Evolutionary conservation across 2,113 vertebrate species (phyloP), one percentile per base, ranked within the genome.

Genomic region (Campylorhamphus procurvoides): DNA sequence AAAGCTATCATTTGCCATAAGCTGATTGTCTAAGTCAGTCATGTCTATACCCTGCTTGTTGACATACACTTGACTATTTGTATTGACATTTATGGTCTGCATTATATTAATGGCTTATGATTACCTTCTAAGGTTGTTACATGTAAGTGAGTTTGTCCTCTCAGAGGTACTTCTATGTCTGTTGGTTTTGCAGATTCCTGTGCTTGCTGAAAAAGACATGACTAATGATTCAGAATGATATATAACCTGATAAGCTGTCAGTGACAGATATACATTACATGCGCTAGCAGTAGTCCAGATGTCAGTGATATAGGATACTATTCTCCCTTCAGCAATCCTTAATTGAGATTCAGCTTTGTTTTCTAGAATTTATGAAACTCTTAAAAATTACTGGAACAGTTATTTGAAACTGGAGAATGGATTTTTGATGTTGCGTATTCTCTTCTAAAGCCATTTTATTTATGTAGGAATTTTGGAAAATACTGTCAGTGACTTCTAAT

Each of bases 221-320:
- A 94, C 80, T 97, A 97, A 98, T 97, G 93, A 94, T 77, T 92
- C 35, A 92, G 91, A 94, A 94, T 96, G 96, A 95, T 96, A 87
- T 97, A 97, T 93, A 88, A 84, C 74, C 74, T 75, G 94, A 95
- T 95, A 97, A 97, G 55, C 94, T 97, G 91, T 94, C 96, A 95
- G 94, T 91, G 96, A 96, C 94, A 94, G 93, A 97, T 94, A 96
- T 23, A 49, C 56, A 59, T 95, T 87, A 50, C 69, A 94, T 46
- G 46, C 5, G 7, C 73, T 80, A 97, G 77, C 80, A 83, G 71
- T 72, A 87, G 76, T 92, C 93, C 95, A 96, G 96, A 96, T 97
- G 79, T 88, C 93, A 62, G 83, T 92, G 95, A 90, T 86, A 93
- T 3, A 79, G 71, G 49, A 91, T 74, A 84, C 46, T 77, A 10